Conservation (phyloP, 1,140 invertebrate species). For the Brachionus plicatilis region DNA sequence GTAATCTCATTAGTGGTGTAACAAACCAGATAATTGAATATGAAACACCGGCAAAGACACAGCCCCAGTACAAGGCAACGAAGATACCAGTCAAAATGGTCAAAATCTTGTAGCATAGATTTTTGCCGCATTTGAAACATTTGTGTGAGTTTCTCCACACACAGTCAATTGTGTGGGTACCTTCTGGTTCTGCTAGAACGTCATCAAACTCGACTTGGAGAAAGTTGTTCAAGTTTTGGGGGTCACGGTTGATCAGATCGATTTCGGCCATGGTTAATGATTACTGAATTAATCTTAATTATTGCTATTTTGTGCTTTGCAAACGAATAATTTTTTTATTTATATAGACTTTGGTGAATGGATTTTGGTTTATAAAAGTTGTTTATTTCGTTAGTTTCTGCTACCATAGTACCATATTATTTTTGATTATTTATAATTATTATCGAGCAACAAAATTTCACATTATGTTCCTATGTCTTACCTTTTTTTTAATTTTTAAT, state of each 20-base stretch:
- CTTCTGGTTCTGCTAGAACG: conserved; percentile 70
- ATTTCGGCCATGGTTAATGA: conserved; percentile 29
- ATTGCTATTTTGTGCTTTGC: neutral
- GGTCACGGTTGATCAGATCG: conserved; percentile 41
- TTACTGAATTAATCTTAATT: neutral
- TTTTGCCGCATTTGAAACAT: conserved; percentile 66
- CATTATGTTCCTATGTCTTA: neutral
- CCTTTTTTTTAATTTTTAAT: neutral
- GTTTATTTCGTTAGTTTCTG: neutral
- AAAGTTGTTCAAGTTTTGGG: conserved; percentile 42
- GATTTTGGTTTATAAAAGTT: neutral
- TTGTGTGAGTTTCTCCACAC: conserved; percentile 67
- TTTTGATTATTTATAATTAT: neutral
- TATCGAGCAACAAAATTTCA: neutral
- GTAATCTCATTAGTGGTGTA: conserved; percentile 48
- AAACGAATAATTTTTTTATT: neutral
- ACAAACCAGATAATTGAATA: conserved; percentile 59
- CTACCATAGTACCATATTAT: neutral
- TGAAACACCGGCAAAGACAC: conserved; percentile 68
- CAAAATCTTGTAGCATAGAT: conserved; percentile 66
- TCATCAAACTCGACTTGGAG: conserved; percentile 63
- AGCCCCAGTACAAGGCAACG: conserved; percentile 65
- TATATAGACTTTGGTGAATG: neutral
- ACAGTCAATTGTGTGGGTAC: conserved; percentile 66
- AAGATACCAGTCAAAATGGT: conserved; percentile 65